Evolutionary conservation across 2,888 invertebrate species (phyloP), one percentile per base, ranked within the genome.

Genomic region (Pseudococcus longispinus): DNA sequence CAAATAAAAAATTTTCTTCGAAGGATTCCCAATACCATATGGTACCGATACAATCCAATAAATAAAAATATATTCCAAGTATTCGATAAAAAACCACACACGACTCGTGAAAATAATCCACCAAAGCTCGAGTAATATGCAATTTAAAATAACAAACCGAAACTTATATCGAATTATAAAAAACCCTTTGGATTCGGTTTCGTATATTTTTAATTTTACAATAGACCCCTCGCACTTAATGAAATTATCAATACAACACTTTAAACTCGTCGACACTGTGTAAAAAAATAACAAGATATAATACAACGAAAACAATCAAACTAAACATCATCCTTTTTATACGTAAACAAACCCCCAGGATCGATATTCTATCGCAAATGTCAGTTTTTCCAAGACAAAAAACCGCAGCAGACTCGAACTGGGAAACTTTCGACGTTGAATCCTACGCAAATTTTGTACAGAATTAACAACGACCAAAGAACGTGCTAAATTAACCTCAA

Each of bases 251-350:
- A 32, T 70, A 18, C 29, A 70, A 70, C 70, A 29, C 29, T 70
- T 29, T 18, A 29, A 65, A 32, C 11, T 15, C 29, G 37, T n/a
- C 8, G 18, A 13, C 29, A 70, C 70, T 23, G n/a, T 60, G 23
- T 60, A 60, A 60, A 70, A 70, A 70, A 70, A 70, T 29, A 70
- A 70, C 29, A 70, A 70, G 29, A 29, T 29, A 29, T 70, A 70
- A 70, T 70, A 70, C 29, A 70, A 70, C 70, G 70, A 70, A 70
- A 70, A 70, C 70, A 70, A 70, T 70, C 70, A 70, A 70, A 70
- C 29, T 70, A 70, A 70, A 70, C 70, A 70, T 29, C 60, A 60
- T 60, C 23, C 60, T 70, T 15, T n/a, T 37, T 29, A 70, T 70
- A 18, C 70, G 29, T 70, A 70, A 70, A 70, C 70, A 70, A 70